Conservation (phyloP, 1,140 invertebrate species). For the Laupala kohalensis region DNA sequence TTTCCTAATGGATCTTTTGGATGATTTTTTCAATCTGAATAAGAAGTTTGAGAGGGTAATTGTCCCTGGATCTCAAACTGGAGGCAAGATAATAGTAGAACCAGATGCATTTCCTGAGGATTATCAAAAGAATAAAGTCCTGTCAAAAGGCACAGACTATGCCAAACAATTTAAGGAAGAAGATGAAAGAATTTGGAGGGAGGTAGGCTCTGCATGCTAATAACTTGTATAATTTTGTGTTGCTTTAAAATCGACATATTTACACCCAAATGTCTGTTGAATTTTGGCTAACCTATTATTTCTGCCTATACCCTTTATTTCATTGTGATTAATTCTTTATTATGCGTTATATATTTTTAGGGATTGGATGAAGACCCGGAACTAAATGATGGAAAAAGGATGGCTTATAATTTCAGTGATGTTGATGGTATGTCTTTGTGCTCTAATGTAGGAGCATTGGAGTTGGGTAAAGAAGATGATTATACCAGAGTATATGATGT, state of each 20-base stretch:
- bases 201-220: no score
- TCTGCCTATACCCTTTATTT: background rate
- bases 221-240: no score
- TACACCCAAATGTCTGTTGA: background rate
- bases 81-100: background rate
- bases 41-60: constrained; percentile 3
- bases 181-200: background rate
- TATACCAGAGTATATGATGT: background rate
- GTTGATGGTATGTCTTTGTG: background rate
- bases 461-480: background rate
- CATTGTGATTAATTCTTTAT: background rate
- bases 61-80: background rate
- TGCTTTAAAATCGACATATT: no score
- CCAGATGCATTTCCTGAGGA: background rate
- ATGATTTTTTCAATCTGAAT: constrained; percentile 1
- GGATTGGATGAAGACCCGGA: background rate
- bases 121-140: background rate
- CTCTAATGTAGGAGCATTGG: background rate
- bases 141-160: background rate
- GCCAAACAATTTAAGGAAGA: background rate
- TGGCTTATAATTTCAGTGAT: background rate
- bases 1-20: constrained; percentile 5
- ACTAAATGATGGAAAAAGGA: no score
- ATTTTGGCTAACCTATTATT: background rate
- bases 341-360: no score